phyloP scores from a whole-genome alignment of 2,888 invertebrate genomes.

The Notocelia uddmanniana region DNA sequence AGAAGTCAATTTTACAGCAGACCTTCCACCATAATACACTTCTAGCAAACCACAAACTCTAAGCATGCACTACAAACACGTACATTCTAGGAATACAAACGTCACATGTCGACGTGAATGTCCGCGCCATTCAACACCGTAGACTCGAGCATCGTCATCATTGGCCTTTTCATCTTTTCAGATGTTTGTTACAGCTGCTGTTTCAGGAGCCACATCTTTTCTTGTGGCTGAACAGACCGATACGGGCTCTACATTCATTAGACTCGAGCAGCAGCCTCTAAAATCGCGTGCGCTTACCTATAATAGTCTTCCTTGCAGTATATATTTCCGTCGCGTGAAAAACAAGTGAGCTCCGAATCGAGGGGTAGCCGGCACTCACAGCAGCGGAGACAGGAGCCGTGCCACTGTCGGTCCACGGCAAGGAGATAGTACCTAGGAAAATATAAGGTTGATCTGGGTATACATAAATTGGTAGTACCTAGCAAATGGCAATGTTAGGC shows the following conservation, averaged over 20 bases:
- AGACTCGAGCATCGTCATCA: too few species aligned
- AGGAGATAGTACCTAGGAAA: slow-evolving; percentile 88
- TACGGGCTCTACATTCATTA: too few species aligned
- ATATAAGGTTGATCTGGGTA: background rate
- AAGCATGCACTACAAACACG: background rate
- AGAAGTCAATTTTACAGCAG: too few species aligned
- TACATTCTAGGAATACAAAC: too few species aligned
- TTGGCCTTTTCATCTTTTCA: too few species aligned
- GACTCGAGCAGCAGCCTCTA: background rate
- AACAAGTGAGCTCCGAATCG: slow-evolving; percentile 95
- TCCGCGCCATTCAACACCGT: background rate
- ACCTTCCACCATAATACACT: too few species aligned
- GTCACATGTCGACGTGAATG: background rate
- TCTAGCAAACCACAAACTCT: background rate
- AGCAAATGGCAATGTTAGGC: too few species aligned
- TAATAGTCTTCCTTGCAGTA: slow-evolving; percentile 98
- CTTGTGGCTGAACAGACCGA: too few species aligned
- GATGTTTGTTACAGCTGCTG: too few species aligned
- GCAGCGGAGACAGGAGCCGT: slow-evolving; percentile 93
- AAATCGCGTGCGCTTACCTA: slow-evolving; percentile 85
- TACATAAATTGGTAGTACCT: too few species aligned
- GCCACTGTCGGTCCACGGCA: slow-evolving; percentile 96
- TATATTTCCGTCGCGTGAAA: slow-evolving; percentile 94
- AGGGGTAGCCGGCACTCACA: slow-evolving; percentile 94
- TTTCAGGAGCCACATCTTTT: too few species aligned